A percentile compares a stretch with the other conserved stretches of the same genome.
These are phyloP conservation scores for Aegypius monachus DNA, from an alignment of 2,113 vertebrate genomes.

Conservation along the genomic window DNA sequence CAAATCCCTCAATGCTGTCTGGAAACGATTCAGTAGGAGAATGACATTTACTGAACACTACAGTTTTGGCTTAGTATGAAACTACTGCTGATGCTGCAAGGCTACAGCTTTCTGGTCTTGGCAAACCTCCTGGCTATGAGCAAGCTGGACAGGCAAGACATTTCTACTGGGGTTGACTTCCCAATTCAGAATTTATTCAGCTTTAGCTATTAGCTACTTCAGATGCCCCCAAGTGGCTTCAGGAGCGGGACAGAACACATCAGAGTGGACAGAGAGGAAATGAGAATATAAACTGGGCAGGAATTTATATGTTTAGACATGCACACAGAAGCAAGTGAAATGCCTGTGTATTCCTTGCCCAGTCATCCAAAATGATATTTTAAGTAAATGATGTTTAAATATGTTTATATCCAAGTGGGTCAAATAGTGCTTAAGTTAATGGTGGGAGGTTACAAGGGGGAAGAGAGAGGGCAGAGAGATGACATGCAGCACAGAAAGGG, in stretches of 20 bases:
- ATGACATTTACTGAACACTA: not conserved
- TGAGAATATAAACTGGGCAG: not conserved
- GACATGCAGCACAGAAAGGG: not conserved
- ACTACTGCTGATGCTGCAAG: not conserved
- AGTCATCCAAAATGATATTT: not conserved
- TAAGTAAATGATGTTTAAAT: not conserved
- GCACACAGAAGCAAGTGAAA: not conserved
- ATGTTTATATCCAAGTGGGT: not conserved
- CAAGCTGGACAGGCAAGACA: not conserved
- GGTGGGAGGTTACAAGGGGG: not conserved
- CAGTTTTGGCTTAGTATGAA: not conserved
- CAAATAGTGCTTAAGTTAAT: not conserved
- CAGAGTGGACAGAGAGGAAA: not conserved
- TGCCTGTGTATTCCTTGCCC: not conserved
- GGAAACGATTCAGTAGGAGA: not conserved
- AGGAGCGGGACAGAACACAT: not conserved
- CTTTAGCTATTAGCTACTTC: not conserved
- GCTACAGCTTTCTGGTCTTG: not conserved
- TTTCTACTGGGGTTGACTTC: not conserved
- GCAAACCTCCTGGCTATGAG: not conserved
- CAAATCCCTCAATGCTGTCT: conserved; percentile 23
- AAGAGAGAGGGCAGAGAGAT: not conserved
- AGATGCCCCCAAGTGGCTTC: not conserved
- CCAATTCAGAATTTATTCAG: not conserved
- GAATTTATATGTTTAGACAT: not conserved